phyloP scores from a whole-genome alignment of 2,888 invertebrate species.

The Drosophila trichaetosa region DNA sequence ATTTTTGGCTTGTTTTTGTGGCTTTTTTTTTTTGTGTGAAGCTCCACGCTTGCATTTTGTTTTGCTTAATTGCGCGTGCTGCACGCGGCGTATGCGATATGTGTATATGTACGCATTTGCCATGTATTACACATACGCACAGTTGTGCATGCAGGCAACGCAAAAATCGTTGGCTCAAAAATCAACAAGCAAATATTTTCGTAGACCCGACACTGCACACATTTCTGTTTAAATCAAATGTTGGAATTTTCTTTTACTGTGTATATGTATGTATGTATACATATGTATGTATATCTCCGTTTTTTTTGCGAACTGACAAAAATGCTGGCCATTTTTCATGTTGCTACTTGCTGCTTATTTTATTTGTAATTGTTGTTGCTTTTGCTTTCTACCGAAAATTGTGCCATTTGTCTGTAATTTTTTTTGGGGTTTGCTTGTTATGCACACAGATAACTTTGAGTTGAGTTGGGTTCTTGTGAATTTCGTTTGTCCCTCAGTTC shows the following conservation, averaged over 20 bases:
- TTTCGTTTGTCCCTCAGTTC: conserved; percentile 18
- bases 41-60: conserved; percentile 65
- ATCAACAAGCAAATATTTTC: conserved; percentile 65
- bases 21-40: conserved; percentile 36
- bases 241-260: conserved; percentile 47
- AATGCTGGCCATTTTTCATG: conserved; percentile 53
- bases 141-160: conserved; percentile 34
- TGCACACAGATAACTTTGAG: conserved; percentile 35
- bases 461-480: conserved; percentile 21
- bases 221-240: conserved; percentile 53
- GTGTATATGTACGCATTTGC: conserved; percentile 11
- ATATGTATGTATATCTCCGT: neutral
- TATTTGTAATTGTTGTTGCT: conserved; percentile 20
- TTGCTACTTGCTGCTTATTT: conserved; percentile 26
- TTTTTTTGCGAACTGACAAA: conserved; percentile 28
- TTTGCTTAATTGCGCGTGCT: conserved; percentile 75
- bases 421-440: conserved; percentile 18
- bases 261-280: neutral
- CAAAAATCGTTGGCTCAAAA: conserved; percentile 42
- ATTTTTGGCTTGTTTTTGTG: conserved; percentile 28
- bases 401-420: conserved; percentile 47
- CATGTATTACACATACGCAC: conserved; percentile 69
- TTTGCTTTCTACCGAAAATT: conserved; percentile 37
- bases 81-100: conserved; percentile 75
- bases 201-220: conserved; percentile 36